These are phyloP conservation scores for Menura novaehollandiae DNA, from an alignment of 2,113 vertebrate species.

Conservation along the genomic window DNA sequence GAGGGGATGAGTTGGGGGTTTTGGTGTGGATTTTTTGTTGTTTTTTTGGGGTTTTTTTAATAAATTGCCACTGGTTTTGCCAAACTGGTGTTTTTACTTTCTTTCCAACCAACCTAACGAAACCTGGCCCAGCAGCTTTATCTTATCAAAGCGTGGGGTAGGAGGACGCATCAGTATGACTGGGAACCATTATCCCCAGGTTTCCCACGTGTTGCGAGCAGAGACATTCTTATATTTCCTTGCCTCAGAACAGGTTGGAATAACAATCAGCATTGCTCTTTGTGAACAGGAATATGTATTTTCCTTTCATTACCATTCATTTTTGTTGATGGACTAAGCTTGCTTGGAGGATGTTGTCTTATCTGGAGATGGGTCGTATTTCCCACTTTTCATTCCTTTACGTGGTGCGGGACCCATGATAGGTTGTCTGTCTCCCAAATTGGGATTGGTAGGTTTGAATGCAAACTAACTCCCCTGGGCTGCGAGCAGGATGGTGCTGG, in stretches of 20 bases:
- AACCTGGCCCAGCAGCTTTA: neutral
- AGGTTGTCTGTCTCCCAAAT: neutral
- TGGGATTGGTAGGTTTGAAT: neutral
- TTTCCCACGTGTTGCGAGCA: neutral
- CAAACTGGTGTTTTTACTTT: neutral
- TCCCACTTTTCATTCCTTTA: neutral
- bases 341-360: neutral
- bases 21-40: neutral
- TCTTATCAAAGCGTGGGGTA: neutral
- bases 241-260: neutral
- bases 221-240: neutral
- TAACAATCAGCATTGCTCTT: neutral
- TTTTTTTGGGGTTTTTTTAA: neutral
- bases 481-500: neutral
- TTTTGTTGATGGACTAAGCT: neutral
- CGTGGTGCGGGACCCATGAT: accelerated
- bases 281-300: neutral
- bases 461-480: neutral
- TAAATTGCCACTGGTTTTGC: neutral
- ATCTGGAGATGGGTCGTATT: neutral
- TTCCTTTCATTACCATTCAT: neutral
- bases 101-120: neutral
- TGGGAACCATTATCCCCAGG: neutral
- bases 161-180: neutral
- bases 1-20: accelerated